Evolutionary conservation across 2,113 vertebrate species (phyloP).

Genomic region (Vidua macroura): DNA sequence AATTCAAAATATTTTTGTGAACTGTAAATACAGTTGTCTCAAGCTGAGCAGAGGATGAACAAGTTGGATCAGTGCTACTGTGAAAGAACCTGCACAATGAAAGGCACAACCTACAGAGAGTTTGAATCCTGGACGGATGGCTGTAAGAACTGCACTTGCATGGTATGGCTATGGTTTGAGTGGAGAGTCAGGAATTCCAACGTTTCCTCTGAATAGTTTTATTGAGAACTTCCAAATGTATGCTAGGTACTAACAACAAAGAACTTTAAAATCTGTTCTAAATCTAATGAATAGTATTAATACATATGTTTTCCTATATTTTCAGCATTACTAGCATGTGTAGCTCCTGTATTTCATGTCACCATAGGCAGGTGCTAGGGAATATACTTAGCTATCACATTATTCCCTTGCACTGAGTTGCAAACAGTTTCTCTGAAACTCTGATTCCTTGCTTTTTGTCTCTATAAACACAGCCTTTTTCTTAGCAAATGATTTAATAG

Average conservation of each 20-base stretch:
- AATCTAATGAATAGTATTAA: conserved; percentile 6
- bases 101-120: conserved; percentile 91
- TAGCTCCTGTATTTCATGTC: background rate
- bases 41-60: conserved; percentile 96
- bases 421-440: background rate
- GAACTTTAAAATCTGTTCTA: background rate
- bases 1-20: conserved; percentile 27
- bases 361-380: background rate
- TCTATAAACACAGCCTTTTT: background rate
- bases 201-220: background rate
- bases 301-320: background rate
- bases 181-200: background rate
- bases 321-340: background rate
- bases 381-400: background rate
- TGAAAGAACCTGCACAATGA: conserved; percentile 93
- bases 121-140: conserved; percentile 94
- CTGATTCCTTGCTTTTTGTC: background rate
- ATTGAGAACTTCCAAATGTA: background rate
- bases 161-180: conserved; percentile 76
- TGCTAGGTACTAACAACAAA: background rate
- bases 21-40: conserved; percentile 83
- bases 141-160: conserved; percentile 98
- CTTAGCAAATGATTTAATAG: conserved; percentile 7
- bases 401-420: background rate
- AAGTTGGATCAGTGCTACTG: conserved; percentile 97